These are phyloP conservation scores for Brachypterus glaber DNA, from an alignment of 2,888 invertebrate species.

Conservation along the genomic window DNA sequence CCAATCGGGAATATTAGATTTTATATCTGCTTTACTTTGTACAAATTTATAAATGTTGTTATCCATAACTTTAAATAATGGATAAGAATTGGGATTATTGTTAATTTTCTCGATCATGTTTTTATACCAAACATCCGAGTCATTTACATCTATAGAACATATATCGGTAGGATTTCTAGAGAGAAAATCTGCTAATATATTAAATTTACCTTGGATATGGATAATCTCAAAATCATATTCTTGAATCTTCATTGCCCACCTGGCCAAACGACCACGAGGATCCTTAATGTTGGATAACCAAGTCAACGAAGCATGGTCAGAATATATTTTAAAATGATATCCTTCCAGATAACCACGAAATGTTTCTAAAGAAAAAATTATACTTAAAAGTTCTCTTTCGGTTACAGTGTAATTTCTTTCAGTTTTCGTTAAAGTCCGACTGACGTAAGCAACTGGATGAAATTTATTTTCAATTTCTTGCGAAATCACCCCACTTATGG, in stretches of 20 bases:
- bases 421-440: conserved; percentile 18
- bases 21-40: background rate
- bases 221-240: conserved; percentile 12
- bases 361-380: conserved; percentile 16
- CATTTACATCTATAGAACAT: background rate
- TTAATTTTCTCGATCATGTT: background rate
- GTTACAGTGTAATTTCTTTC: conserved; percentile 20
- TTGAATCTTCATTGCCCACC: conserved; percentile 8
- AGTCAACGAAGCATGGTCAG: conserved; percentile 15
- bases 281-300: conserved; percentile 14
- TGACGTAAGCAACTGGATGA: conserved; percentile 21
- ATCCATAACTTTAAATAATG: background rate
- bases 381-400: conserved; percentile 16
- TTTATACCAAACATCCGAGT: background rate
- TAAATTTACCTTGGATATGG: too few species aligned
- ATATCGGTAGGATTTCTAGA: conserved; percentile 19
- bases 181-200: conserved; percentile 15
- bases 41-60: background rate
- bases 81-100: background rate
- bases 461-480: conserved; percentile 9
- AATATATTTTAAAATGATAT: conserved; percentile 14
- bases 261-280: conserved; percentile 11
- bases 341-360: conserved; percentile 18
- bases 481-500: background rate
- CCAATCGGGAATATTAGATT: background rate